These are phyloP conservation scores for Antheraea mylitta DNA, from an alignment of 1,140 invertebrate species.

Conservation along the genomic window DNA sequence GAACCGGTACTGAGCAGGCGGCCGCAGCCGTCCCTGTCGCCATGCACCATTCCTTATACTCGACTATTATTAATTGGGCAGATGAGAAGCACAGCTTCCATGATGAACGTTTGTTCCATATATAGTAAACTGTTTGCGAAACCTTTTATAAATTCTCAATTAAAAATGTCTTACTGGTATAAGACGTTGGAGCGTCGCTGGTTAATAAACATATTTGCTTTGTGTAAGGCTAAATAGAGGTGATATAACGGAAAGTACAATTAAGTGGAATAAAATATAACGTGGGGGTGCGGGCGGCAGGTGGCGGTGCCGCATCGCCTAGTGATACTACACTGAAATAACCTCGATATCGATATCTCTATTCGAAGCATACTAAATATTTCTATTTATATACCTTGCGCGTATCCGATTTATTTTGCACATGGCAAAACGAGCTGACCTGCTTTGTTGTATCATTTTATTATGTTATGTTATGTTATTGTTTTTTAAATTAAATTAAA, in stretches of 20 bases:
- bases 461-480: too few relatives aligned
- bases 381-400: too few relatives aligned
- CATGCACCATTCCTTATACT: conserved; percentile 66
- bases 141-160: conserved; percentile 79
- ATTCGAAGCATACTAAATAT: neutral
- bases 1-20: conserved; percentile 61
- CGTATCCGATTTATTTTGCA: too few relatives aligned
- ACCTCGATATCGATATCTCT: neutral
- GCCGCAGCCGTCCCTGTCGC: conserved; percentile 56
- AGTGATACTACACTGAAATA: neutral
- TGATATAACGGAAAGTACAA: conserved; percentile 77
- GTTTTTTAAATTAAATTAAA: too few relatives aligned
- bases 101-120: conserved; percentile 73
- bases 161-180: conserved; percentile 77
- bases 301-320: conserved; percentile 34
- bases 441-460: too few relatives aligned
- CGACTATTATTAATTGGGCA: conserved; percentile 78
- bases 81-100: conserved; percentile 72
- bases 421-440: too few relatives aligned
- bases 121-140: conserved; percentile 69
- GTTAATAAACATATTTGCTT: conserved; percentile 75
- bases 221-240: conserved; percentile 70
- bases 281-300: conserved; percentile 74
- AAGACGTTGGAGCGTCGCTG: conserved; percentile 68
- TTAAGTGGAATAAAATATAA: conserved; percentile 79